Evolutionary conservation across 1,140 invertebrate species (phyloP), one percentile per base, ranked within the genome.

Genomic region (Achroia grisella): DNA sequence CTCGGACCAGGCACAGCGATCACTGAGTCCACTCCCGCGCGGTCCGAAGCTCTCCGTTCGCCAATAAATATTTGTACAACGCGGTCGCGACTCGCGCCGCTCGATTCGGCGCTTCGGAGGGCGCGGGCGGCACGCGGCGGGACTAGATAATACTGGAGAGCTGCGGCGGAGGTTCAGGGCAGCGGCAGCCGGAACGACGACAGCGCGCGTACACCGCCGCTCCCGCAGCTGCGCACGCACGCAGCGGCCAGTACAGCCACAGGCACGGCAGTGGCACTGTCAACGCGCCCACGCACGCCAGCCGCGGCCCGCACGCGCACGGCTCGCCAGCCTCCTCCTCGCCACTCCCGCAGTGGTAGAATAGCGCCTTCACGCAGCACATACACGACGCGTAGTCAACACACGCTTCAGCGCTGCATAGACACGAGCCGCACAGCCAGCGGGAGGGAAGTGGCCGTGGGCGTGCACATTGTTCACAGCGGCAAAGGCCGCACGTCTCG

Each of bases 321-420:
- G 79, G 95, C 94, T 53, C 91, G 48, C 89, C 89, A 61, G 93
- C 92, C 52, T 89, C 87, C 55, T 90, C 90, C 52, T 89, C 89
- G 62, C 90, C 90, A 67, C 93, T 91, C 49, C 91, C 91, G 83
- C 95, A 97, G 76, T 98, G 96, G 84, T 98, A 98, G 80, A 97
- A 96, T 23, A 96, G 74, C 32, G 92, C 95, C 76, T 97, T 96
- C 56, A 96, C 95, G 81, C 95, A 97, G 87, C 96, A 98, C 84
- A 98, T 89, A 76, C 96, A 98, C 47, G 94, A 94, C 39, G 92
- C 92, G 75, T 95, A 94, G 85, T 97, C 95, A 50, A 98, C 90
- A 55, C 91, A 89, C 46, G 93, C 91, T 74, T 96, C 93, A 36
- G 94, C 93, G 62, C 94, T 96, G 85, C 95, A 93, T 62, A 94